Percentiles rank a stretch among this genome's conserved stretches.
Evolutionary conservation across 2,888 invertebrate species (phyloP).

Genomic region (Frankliniella intonsa): DNA sequence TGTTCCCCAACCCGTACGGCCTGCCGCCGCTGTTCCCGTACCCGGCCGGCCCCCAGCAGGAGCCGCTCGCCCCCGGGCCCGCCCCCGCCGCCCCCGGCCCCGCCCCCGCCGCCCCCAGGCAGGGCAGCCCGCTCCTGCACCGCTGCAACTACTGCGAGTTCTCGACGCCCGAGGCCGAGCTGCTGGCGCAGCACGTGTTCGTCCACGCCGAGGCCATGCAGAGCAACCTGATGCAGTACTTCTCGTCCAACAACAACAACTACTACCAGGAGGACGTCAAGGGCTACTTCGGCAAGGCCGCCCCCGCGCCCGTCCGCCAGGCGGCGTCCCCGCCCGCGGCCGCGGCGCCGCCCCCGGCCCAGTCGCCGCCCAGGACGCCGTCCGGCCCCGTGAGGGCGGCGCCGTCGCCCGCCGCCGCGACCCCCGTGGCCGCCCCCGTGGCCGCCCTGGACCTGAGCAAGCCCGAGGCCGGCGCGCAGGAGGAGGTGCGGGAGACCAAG

Average conservation of each 20-base stretch:
- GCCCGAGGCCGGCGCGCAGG: slow-evolving; percentile 42
- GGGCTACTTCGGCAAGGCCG: slow-evolving; percentile 21
- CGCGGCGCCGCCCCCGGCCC: slow-evolving; percentile 32
- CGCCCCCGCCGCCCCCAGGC: slow-evolving; percentile 51
- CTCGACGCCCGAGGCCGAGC: slow-evolving; percentile 42
- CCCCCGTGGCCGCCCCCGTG: slow-evolving; percentile 48
- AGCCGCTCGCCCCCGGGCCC: slow-evolving; percentile 41
- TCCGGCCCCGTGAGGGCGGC: slow-evolving; percentile 28
- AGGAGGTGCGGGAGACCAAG: slow-evolving; percentile 44
- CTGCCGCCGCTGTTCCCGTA: slow-evolving; percentile 33
- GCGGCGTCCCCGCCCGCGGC: slow-evolving; percentile 32
- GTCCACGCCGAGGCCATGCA: slow-evolving; percentile 42
- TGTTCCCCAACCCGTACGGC: slow-evolving; percentile 40
- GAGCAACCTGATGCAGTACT: slow-evolving; percentile 19
- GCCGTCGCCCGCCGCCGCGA: slow-evolving; percentile 45
- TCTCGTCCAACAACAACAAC: slow-evolving; percentile 29
- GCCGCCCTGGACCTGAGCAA: slow-evolving; percentile 58
- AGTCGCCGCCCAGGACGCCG: slow-evolving; percentile 33
- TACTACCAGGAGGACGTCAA: slow-evolving; percentile 16
- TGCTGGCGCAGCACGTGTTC: slow-evolving; percentile 45
- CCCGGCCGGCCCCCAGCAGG: slow-evolving; percentile 27
- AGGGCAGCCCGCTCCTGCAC: slow-evolving; percentile 5
- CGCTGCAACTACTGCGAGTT: slow-evolving; percentile 47
- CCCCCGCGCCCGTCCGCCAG: slow-evolving; percentile 29
- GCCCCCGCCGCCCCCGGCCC: slow-evolving; percentile 47